phyloP scores from a whole-genome alignment of 2,888 invertebrate genomes.

The Xiphydria camelus region DNA sequence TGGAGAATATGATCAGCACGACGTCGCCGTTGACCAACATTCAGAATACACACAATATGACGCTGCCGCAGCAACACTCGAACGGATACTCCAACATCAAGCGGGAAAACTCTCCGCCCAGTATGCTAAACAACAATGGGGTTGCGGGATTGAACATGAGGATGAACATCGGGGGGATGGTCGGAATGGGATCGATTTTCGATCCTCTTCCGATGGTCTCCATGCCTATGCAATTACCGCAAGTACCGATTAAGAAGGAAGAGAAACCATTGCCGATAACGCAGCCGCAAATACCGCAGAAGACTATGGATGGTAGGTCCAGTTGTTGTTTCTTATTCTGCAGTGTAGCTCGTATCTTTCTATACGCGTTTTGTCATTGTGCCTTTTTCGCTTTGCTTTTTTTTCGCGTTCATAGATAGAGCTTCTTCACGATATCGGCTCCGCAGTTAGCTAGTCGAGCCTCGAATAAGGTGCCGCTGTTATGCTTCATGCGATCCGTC shows the following conservation, averaged over 20 bases:
- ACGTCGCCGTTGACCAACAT: conserved; percentile 40
- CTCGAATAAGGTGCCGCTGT: no score
- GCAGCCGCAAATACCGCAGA: conserved; percentile 61
- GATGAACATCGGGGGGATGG: conserved; percentile 59
- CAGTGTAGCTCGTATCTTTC: no score
- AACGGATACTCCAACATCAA: conserved; percentile 60
- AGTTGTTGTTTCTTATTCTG: no score
- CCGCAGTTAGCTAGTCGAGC: no score
- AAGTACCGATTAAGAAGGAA: conserved; percentile 63
- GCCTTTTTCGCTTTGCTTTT: no score
- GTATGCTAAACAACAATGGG: conserved; percentile 59
- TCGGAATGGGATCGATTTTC: conserved; percentile 67
- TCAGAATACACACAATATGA: conserved; percentile 46
- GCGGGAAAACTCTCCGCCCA: conserved; percentile 57
- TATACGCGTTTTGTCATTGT: no score
- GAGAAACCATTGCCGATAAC: conserved; percentile 68
- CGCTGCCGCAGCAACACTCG: conserved; percentile 49
- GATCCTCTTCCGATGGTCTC: conserved; percentile 62
- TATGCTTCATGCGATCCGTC: no score
- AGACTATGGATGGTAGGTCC: conserved; percentile 53
- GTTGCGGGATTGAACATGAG: conserved; percentile 57
- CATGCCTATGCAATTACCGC: conserved; percentile 55
- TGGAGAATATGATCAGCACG: conserved; percentile 49
- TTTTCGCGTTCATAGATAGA: no score
- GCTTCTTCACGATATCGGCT: no score